phyloP scores from a whole-genome alignment of 2,888 invertebrate genomes.

The Gymnosoma rotundatum region DNA sequence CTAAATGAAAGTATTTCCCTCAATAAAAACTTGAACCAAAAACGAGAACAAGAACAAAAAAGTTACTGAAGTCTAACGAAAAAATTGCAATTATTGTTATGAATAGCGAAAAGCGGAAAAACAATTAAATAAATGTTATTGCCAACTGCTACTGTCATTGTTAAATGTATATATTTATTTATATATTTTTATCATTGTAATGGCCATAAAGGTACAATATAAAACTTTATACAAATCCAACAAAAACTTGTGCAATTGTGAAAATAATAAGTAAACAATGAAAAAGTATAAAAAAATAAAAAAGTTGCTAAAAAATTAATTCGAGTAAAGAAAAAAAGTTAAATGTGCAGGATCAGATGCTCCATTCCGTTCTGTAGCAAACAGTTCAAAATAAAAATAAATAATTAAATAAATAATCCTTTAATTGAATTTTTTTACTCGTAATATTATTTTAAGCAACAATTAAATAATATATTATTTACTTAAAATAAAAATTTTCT shows the following conservation, averaged over 20 bases:
- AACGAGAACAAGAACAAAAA: not conserved
- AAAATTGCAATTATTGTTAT: conserved; percentile 53
- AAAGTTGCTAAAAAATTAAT: not conserved
- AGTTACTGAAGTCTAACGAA: conserved; percentile 14
- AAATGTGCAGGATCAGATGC: not conserved
- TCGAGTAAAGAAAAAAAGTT: not conserved
- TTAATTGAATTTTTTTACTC: no score
- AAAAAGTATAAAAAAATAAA: not conserved
- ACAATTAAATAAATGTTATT: conserved; percentile 67
- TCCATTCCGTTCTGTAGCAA: not conserved
- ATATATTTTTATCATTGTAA: conserved; percentile 38
- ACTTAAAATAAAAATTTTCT: no score
- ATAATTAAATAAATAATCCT: not conserved
- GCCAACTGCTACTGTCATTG: conserved; percentile 62
- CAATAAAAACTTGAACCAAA: not conserved
- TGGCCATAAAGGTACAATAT: conserved; percentile 42
- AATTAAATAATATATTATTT: no score
- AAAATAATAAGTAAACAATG: not conserved
- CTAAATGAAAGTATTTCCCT: not conserved
- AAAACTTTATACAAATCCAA: conserved; percentile 8
- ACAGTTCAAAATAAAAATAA: not conserved
- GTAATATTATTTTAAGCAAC: no score
- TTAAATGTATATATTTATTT: conserved; percentile 33
- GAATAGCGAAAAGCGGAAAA: conserved; percentile 53
- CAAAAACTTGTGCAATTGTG: not conserved